phyloP scores from a whole-genome alignment of 2,113 vertebrate species.

The Sciurus niger region DNA sequence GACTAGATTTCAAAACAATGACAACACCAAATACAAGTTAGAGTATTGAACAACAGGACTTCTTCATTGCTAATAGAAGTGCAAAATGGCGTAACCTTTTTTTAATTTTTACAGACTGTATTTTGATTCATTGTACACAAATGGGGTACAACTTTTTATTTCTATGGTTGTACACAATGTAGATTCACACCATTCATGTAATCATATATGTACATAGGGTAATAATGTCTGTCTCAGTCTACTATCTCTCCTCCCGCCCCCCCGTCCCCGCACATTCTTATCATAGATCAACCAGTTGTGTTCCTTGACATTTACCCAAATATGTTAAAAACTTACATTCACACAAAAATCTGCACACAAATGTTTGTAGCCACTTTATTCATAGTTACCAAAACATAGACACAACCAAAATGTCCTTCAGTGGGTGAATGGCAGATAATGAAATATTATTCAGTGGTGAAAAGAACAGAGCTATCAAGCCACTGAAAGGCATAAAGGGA shows the following conservation, averaged over 20 bases:
- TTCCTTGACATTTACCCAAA: background rate
- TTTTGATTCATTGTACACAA: no score
- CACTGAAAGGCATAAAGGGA: background rate
- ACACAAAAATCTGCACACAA: background rate
- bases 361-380: background rate
- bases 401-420: background rate
- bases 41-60: background rate
- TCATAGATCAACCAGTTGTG: background rate
- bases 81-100: background rate
- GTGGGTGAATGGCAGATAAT: background rate
- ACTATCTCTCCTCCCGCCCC: no score
- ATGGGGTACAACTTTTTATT: no score
- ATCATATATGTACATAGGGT: no score
- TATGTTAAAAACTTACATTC: background rate
- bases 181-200: no score
- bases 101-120: background rate
- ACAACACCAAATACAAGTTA: background rate
- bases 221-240: no score
- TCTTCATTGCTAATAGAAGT: background rate
- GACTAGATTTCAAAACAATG: background rate
- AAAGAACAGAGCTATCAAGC: background rate
- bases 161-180: no score
- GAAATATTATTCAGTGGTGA: background rate
- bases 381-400: slow-evolving; percentile 26
- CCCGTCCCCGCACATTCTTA: background rate